Evolutionary conservation across 1,140 invertebrate species (phyloP).

Genomic region (Scaptomyza pallida): DNA sequence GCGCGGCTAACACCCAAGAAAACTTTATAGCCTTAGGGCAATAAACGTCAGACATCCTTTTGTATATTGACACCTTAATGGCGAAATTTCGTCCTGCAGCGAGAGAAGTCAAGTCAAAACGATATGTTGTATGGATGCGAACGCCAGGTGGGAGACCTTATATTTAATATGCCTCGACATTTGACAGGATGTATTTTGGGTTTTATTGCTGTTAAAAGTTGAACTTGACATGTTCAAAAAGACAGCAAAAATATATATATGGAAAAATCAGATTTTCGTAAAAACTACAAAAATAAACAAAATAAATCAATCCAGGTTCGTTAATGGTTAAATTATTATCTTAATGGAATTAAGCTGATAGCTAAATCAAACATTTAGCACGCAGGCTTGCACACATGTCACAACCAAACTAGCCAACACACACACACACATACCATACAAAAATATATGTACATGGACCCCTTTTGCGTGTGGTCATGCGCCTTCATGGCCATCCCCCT

Average conservation of each 20-base stretch:
- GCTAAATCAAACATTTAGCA: slow-evolving; percentile 70
- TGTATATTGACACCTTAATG: slow-evolving; percentile 75
- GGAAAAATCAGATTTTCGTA: too few species aligned
- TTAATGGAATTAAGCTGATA: slow-evolving; percentile 71
- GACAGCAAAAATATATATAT: too few species aligned
- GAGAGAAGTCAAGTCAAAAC: slow-evolving; percentile 21
- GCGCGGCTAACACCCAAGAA: slow-evolving; percentile 41
- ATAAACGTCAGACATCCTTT: slow-evolving; percentile 77
- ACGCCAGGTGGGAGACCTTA: slow-evolving; percentile 8
- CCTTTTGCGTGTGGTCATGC: slow-evolving; percentile 57
- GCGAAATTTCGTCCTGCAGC: slow-evolving; percentile 43
- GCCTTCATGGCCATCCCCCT: slow-evolving; percentile 12
- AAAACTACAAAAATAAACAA: too few species aligned
- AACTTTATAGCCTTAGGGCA: slow-evolving; percentile 58
- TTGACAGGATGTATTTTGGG: slow-evolving; percentile 62
- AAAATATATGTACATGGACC: slow-evolving; percentile 21
- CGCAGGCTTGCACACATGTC: slow-evolving; percentile 51
- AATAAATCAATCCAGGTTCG: too few species aligned
- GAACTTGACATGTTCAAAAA: too few species aligned
- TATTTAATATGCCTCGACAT: slow-evolving; percentile 19
- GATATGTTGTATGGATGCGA: neutral
- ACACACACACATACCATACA: neutral
- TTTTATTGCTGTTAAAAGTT: slow-evolving; percentile 39
- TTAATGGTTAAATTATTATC: too few species aligned
- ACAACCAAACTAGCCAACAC: slow-evolving; percentile 25